These are phyloP conservation scores for Erannis defoliaria DNA, from an alignment of 2,888 invertebrate genomes.

Conservation along the genomic window DNA sequence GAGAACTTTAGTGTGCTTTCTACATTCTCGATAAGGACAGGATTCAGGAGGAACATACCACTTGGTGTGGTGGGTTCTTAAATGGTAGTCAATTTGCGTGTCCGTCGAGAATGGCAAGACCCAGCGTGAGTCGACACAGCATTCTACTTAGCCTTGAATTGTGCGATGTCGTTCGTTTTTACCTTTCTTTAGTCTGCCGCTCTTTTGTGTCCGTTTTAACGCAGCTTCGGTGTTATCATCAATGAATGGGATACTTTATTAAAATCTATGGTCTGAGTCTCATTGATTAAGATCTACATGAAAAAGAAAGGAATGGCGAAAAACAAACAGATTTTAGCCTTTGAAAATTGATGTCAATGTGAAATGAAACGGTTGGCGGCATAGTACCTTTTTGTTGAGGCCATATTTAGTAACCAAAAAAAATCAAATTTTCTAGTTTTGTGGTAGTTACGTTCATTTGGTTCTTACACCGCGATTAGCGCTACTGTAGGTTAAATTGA, in stretches of 20 bases:
- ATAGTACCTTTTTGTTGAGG: too few relatives aligned
- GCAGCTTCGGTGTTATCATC: conserved; percentile 36
- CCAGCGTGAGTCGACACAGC: conserved; percentile 62
- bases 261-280: not conserved
- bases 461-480: too few relatives aligned
- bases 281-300: not conserved
- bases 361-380: too few relatives aligned
- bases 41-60: conserved; percentile 49
- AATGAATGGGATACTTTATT: conserved; percentile 48
- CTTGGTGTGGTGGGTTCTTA: conserved; percentile 56
- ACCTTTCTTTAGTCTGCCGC: conserved; percentile 53
- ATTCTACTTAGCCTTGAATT: conserved; percentile 83
- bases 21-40: conserved; percentile 61
- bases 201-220: conserved; percentile 46
- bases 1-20: conserved; percentile 46
- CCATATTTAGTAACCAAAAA: too few relatives aligned
- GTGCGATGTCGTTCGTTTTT: conserved; percentile 67
- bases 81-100: conserved; percentile 77
- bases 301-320: not conserved
- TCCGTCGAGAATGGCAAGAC: conserved; percentile 50
- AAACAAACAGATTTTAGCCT: not conserved
- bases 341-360: too few relatives aligned
- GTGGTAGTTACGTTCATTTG: too few relatives aligned
- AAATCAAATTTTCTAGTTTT: too few relatives aligned
- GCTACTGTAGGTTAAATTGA: too few relatives aligned